A percentile compares a stretch with the other conserved stretches of the same genome.
Conservation (phyloP, 2,113 vertebrate genomes). For the Glaucidium brasilianum region DNA sequence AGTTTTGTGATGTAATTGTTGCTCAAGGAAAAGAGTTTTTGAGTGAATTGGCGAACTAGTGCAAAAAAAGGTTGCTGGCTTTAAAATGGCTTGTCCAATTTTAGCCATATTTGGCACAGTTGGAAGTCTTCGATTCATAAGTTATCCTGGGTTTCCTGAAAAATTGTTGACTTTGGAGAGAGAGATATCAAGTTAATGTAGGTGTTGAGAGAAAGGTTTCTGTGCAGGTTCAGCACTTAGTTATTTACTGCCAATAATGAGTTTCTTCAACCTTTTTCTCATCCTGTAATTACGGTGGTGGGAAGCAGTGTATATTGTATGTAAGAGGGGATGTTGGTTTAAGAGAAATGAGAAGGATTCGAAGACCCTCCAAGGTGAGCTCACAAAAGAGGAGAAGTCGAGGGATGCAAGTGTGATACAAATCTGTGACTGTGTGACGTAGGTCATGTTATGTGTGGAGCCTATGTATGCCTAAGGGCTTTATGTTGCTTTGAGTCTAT, state of each 20-base stretch:
- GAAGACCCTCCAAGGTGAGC: background rate
- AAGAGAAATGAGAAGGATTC: background rate
- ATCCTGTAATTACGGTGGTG: background rate
- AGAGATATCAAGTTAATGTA: background rate
- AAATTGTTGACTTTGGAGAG: background rate
- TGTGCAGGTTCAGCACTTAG: background rate
- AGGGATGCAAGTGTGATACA: background rate
- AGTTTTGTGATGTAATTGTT: background rate
- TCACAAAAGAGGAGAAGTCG: background rate
- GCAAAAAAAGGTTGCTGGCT: background rate
- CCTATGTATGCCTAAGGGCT: background rate
- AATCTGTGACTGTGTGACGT: background rate
- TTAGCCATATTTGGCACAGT: background rate
- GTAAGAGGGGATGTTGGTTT: background rate
- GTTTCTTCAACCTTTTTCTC: background rate
- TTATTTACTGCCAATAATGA: background rate
- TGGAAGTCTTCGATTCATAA: background rate
- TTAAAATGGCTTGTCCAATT: background rate
- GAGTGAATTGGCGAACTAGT: background rate
- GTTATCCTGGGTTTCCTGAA: background rate
- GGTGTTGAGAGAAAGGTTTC: background rate
- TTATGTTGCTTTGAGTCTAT: background rate
- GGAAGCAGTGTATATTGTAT: background rate
- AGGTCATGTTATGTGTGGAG: background rate
- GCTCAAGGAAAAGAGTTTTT: background rate